Percentiles rank a stretch among this genome's conserved stretches.
Conservation (phyloP, 2,797 vertebrate species). For the Helicolenus hilgendorfi region DNA sequence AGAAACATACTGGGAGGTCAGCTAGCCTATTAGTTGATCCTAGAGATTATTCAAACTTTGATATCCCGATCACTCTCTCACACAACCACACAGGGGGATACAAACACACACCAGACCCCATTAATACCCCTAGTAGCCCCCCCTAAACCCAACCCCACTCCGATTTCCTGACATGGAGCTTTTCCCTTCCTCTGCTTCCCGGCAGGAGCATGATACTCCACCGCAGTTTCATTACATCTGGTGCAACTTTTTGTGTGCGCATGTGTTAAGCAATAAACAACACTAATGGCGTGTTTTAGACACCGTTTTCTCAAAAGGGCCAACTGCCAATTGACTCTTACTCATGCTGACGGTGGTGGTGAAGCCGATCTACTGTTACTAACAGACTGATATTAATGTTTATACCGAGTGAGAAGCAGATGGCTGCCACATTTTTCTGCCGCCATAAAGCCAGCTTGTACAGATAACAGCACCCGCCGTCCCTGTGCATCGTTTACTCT, state of each 20-base stretch:
- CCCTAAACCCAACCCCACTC: background rate
- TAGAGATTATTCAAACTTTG: slow-evolving; percentile 37
- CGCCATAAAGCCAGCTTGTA: slow-evolving; percentile 30
- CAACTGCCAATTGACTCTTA: background rate
- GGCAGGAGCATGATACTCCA: slow-evolving; percentile 68
- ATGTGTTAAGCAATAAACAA: slow-evolving; percentile 45
- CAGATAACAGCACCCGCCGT: slow-evolving; percentile 10
- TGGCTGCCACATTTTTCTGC: slow-evolving; percentile 37
- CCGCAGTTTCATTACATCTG: slow-evolving; percentile 63
- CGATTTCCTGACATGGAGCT: slow-evolving; percentile 85
- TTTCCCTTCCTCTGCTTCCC: slow-evolving; percentile 83
- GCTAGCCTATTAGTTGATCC: slow-evolving; percentile 6
- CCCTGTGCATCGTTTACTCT: background rate
- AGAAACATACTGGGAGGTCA: background rate
- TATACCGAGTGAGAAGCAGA: slow-evolving; percentile 51
- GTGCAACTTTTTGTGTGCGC: slow-evolving; percentile 1
- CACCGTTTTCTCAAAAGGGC: background rate
- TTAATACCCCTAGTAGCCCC: slow-evolving; percentile 24
- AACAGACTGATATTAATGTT: slow-evolving; percentile 60
- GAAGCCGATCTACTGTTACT: slow-evolving; percentile 8
- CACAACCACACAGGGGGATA: slow-evolving; percentile 27
- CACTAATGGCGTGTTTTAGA: slow-evolving; percentile 17
- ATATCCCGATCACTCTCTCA: background rate
- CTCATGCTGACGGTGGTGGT: slow-evolving; percentile 9
- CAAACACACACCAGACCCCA: slow-evolving; percentile 58